Evolutionary conservation across 2,888 invertebrate species (phyloP), one percentile per base, ranked within the genome.

Genomic region (Drosophila colorata): DNA sequence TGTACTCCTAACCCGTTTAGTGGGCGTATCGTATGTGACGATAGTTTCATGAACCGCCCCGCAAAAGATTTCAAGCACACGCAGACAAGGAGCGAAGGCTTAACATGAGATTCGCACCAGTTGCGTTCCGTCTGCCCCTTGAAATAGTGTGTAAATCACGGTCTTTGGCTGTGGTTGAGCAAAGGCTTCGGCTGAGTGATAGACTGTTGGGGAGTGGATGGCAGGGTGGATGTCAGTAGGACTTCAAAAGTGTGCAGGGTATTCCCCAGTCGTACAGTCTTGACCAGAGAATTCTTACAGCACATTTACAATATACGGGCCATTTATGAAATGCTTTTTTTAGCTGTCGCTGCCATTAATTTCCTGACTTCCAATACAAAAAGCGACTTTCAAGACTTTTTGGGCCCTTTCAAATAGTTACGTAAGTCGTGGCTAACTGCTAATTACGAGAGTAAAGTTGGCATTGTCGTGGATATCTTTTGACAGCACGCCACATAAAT

Each of bases 21-120:
- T 69, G 77, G 79, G 68, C 65, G 64, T 81, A 57, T 67, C 80
- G 82, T 69, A 82, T 77, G 86, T 87, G 83, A 77, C 77, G 85
- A 87, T 87, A 70, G 86, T 67, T 79, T 75, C 72, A 68, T 66
- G 69, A 74, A 61, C 65, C 48, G 47, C 31, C 41, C 58, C 55
- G 60, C 74, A 48, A 60, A 74, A 80, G 80, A 70, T 80, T 77
- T 69, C 58, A 68, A 65, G 55, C 69, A 60, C 51, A 74, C 41
- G 40, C 48, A 51, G 40, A 51, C 14, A 13, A 47, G 48, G 11
- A 46, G 41, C 23, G 35, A 48, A 46, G 14, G 57, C 71, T 60
- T 59, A 47, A 48, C 60, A 57, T 64, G 68, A 23, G 58, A 68
- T 48, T 49, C 40, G 59, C 65, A 80, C 63, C 66, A 74, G 72